These are phyloP conservation scores for Hemaris fuciformis DNA, from an alignment of 2,888 invertebrate species.

Conservation along the genomic window DNA sequence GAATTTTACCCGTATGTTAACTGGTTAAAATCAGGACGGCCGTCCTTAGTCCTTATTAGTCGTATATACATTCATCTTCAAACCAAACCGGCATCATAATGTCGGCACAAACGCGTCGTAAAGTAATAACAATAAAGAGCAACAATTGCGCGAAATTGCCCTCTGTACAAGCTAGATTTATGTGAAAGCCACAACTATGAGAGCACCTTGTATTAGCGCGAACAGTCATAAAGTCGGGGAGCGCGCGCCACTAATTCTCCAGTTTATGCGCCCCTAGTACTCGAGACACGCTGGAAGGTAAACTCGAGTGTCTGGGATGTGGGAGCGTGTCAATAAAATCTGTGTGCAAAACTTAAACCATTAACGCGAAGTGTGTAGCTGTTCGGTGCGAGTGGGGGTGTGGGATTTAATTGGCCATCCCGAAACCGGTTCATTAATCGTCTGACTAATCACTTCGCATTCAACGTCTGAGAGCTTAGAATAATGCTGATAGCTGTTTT, in stretches of 20 bases:
- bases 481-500: not conserved
- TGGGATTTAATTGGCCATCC: conserved; percentile 29
- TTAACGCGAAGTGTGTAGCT: conserved; percentile 31
- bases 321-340: conserved; percentile 33
- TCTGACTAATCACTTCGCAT: conserved; percentile 10
- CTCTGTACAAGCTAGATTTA: not conserved
- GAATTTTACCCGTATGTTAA: too few relatives aligned
- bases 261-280: conserved; percentile 25
- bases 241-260: conserved; percentile 6
- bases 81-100: not conserved
- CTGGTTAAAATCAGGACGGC: not conserved
- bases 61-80: not conserved
- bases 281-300: not conserved
- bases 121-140: conserved; percentile 7
- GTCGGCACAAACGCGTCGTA: conserved; percentile 5
- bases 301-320: conserved; percentile 11
- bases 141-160: not conserved
- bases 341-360: conserved; percentile 32
- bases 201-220: conserved; percentile 3
- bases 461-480: not conserved
- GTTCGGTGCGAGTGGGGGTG: conserved; percentile 16
- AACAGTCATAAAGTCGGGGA: not conserved
- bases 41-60: too few relatives aligned
- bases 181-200: conserved; percentile 5
- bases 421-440: conserved; percentile 25